These are phyloP conservation scores for Bubo scandiacus DNA, from an alignment of 2,113 vertebrate species.

Conservation along the genomic window DNA sequence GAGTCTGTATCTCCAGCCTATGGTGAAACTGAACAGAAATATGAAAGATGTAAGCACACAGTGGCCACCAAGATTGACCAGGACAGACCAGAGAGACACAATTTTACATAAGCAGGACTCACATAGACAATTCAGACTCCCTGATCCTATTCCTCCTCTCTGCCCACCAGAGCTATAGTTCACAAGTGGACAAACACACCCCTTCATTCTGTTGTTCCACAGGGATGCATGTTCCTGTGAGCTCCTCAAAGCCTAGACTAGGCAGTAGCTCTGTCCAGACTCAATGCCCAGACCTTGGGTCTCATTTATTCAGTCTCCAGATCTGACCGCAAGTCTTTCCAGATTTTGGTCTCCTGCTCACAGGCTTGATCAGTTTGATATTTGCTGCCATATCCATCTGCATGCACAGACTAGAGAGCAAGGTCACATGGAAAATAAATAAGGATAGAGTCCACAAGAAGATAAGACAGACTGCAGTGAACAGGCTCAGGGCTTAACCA, in stretches of 20 bases:
- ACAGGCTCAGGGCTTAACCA: background rate
- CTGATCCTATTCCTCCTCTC: too few relatives aligned
- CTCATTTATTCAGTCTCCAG: background rate
- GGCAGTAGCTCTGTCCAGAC: background rate
- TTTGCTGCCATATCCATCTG: background rate
- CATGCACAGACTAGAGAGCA: background rate
- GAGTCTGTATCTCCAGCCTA: background rate
- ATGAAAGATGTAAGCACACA: background rate
- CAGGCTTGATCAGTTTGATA: background rate
- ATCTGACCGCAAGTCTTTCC: background rate
- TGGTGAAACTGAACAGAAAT: background rate
- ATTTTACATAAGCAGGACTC: background rate
- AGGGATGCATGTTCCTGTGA: background rate
- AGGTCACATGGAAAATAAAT: background rate
- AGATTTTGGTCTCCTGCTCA: background rate
- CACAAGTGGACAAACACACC: background rate
- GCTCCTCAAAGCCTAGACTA: background rate
- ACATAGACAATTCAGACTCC: background rate
- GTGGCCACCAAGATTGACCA: background rate
- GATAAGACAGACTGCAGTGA: background rate
- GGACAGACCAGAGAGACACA: background rate
- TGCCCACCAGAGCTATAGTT: background rate
- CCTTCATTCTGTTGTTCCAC: background rate
- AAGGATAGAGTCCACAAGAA: background rate
- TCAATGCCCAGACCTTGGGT: background rate